Evolutionary conservation across 1,140 invertebrate species (phyloP), one percentile per base, ranked within the genome.

Genomic region (Neodiprion virginianus): DNA sequence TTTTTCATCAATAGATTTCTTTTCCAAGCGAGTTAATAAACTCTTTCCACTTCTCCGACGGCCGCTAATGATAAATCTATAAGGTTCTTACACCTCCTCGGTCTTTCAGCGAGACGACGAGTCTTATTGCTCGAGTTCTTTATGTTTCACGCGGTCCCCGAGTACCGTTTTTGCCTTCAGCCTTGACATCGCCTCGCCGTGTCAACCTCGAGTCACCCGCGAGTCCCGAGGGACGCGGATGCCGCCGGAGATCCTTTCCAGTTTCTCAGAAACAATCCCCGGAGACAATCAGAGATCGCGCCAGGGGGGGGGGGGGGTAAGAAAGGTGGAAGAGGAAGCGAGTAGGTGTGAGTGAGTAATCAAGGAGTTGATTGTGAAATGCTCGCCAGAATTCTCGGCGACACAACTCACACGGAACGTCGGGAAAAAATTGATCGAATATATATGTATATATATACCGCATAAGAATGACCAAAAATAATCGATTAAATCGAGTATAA

Each of bases 51-150:
- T 40, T 40, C 74, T 70, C 47, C 12, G 67, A 72, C 53, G 72
- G n/a, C 65, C 53, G 4, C 80, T 81, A 81, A 82, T 82, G 80
- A 77, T 67, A 82, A 82, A 82, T 80, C 80, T 82, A 82, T 82
- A 82, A 81, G 77, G 78, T 77, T 28, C 69, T 8, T 69, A 21
- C 21, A 67, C 48, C 49, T 61, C 72, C 71, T 68, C 14, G 21
- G 14, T 47, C 71, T 75, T 67, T 69, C 23, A 69, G 47, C 48
- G 69, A 47, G 68, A 28, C 14, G 68, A 40, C 21, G 11, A 69
- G 5, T 21, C 70, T 71, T 67, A 69, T 67, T 69, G 47, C 48
- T 40, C 5, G 50, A 65, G n/a, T 53, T 17, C 65, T 61, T 75
- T 68, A 40, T 5, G 28, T 40, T 75, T 48, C 61, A 40, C 69